Conservation (phyloP, 1,140 invertebrate genomes). For the Samia ricini region DNA sequence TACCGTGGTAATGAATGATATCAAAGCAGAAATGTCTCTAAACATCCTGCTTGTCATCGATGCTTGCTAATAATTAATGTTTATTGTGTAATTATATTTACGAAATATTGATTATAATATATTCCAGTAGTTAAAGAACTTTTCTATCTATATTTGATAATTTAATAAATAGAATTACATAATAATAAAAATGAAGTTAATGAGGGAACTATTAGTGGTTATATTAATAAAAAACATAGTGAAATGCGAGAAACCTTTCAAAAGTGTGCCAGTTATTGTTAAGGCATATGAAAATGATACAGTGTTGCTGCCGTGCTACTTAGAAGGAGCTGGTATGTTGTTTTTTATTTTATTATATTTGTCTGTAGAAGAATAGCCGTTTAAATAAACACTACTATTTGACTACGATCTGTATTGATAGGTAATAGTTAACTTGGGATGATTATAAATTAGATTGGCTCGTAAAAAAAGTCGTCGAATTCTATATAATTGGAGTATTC, state of each 20-base stretch:
- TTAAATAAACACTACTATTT: too few relatives aligned
- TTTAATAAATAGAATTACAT: neutral
- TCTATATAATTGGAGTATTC: too few relatives aligned
- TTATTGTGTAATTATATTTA: neutral
- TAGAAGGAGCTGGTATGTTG: conserved; percentile 52
- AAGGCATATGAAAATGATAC: conserved; percentile 86
- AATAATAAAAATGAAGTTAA: conserved; percentile 4
- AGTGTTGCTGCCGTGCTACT: conserved; percentile 84
- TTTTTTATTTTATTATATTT: neutral
- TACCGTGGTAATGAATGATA: conserved; percentile 2
- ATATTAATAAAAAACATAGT: conserved; percentile 13
- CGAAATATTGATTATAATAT: neutral
- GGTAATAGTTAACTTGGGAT: too few relatives aligned
- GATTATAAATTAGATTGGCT: too few relatives aligned
- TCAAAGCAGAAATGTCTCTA: neutral
- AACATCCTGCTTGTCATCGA: neutral
- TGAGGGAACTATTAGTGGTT: conserved; percentile 2
- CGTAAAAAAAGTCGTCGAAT: too few relatives aligned
- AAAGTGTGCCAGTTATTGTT: conserved; percentile 83
- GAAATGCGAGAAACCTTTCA: conserved; percentile 53
- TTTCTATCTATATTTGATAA: neutral
- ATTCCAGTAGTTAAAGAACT: neutral
- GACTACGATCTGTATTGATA: too few relatives aligned
- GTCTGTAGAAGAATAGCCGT: too few relatives aligned
- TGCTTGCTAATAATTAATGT: neutral